Evolutionary conservation across 2,113 vertebrate species (phyloP).

Genomic region (Callithrix jacchus): DNA sequence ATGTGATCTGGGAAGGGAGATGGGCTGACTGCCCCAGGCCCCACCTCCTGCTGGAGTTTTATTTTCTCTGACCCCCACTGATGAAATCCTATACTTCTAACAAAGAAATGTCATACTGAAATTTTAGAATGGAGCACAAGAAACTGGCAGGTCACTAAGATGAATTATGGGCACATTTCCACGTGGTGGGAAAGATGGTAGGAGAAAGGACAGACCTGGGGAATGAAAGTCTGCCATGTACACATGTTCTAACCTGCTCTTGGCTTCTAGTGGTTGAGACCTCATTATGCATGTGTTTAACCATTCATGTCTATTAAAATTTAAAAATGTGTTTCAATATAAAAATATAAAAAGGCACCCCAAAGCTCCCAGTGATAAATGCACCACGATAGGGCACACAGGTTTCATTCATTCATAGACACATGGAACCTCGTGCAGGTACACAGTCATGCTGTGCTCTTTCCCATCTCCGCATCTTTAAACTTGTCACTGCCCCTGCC

Average conservation of each 20-base stretch:
- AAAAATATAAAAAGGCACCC: background rate
- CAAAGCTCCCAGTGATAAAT: fast-evolving
- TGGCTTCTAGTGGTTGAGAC: background rate
- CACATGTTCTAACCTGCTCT: background rate
- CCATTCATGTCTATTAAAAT: background rate
- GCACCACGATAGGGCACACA: fast-evolving
- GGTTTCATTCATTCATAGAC: fast-evolving
- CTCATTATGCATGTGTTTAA: background rate
- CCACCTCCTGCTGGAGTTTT: background rate
- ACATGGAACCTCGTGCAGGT: fast-evolving
- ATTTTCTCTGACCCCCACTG: background rate
- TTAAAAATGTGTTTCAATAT: background rate
- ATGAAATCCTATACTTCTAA: background rate
- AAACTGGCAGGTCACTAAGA: background rate
- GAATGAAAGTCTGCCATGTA: background rate
- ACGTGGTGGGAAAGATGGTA: background rate
- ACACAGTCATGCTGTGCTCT: fast-evolving
- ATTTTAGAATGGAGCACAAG: background rate
- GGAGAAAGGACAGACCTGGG: background rate
- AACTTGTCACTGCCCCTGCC: background rate
- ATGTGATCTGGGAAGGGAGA: fast-evolving
- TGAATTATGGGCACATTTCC: background rate
- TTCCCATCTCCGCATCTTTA: background rate
- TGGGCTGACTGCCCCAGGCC: background rate
- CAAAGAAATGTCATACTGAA: background rate